Base-by-base conservation (phyloP, 1,140 invertebrate species). In the Capitella teleta region DNA sequence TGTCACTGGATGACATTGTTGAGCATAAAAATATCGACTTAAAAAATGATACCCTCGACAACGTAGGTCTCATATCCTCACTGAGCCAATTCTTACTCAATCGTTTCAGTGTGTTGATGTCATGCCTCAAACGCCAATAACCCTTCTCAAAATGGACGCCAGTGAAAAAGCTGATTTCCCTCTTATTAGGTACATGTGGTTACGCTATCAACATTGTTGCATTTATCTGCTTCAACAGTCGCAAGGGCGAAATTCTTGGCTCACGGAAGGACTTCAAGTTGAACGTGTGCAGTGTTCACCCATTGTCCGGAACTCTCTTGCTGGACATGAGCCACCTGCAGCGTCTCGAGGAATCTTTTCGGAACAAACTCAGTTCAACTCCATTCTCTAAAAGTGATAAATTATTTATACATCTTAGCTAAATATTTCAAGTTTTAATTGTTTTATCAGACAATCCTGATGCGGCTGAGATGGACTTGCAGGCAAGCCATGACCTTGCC, bases 221-320 rank as follows among this genome's bases (percentile, higher is more conserved):
- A 32, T 10, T 32, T 32, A n/a, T n/a, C 30, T n/a, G 8, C 30
- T 32, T 32, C n/a, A 32, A 32, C 25, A 44, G 42, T 44, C 61
- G 61, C 49, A 63, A 51, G 36, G 68, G 66, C 18, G 66, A 68
- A 48, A 52, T 68, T 5, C 44, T 70, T 28, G 72, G 66, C 16
- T 70, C 67, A 51, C 55, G 63, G 25, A 66, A 63, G 51, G 71
- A 73, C 48, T 74, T 72, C 59, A 65, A 63, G 43, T 62, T 73
- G 53, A 71, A 73, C 57, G 63, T 62, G 0, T 60, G 62, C 45
- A 57, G 59, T 38, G 51, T 72, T 37, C 59, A 64, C 46, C 28
- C 47, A 16, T 50, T 56, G 28, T 63, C 65, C 5, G 53, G 57
- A 16, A 42, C 70, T 28, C 44, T 68, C 6, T n/a, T n/a, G n/a